Evolutionary conservation across 2,113 vertebrate genomes (phyloP), one percentile per base, ranked within the genome.

Genomic region (Tonatia bakeri): DNA sequence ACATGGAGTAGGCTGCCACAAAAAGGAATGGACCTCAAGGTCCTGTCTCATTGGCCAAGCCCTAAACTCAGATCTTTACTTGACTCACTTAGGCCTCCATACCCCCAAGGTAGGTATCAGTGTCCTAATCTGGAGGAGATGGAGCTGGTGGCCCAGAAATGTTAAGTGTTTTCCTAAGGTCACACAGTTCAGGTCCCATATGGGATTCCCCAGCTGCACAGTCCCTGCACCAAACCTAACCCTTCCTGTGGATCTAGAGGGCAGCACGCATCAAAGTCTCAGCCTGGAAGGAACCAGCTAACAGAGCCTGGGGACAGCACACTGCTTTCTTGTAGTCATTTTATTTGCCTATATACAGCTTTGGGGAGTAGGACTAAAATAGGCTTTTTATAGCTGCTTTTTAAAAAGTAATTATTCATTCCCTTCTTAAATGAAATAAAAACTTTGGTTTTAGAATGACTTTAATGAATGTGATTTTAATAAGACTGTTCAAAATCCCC

Each of bases 371-470:
- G 14, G 40, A 7, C 24, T 64, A 89, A 80, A 95, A n/a, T 33
- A 36, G 11, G 47, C 12, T 38, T 94, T 80, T 69, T 31, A 61
- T 47, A 90, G 64, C 26, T 90, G 40, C 69, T 79, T 95, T 73
- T 69, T 15, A 31, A 92, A 96, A 92, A 64, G 56, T 61, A 83
- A 87, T 73, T 59, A 94, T 80, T 75, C 56, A 64, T 80, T 90
- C 38, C 64, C 81, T 94, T 87, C 79, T 87, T 47, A 91, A 91
- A 94, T 52, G 77, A 85, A 95, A 67, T 40, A 90, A 86, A 91
- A 76, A 38, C 52, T 96, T 59, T 87, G 61, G 69, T 69, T 96
- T 94, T 52, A 87, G 59, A 88, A 81, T 84, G 38, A 56, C 40
- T 84, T 65, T 54, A 86, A 80, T 95, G 65, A 90, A 95, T 81